These are phyloP conservation scores for Rhinoraja longicauda DNA, from an alignment of 2,797 vertebrate genomes.

Conservation along the genomic window DNA sequence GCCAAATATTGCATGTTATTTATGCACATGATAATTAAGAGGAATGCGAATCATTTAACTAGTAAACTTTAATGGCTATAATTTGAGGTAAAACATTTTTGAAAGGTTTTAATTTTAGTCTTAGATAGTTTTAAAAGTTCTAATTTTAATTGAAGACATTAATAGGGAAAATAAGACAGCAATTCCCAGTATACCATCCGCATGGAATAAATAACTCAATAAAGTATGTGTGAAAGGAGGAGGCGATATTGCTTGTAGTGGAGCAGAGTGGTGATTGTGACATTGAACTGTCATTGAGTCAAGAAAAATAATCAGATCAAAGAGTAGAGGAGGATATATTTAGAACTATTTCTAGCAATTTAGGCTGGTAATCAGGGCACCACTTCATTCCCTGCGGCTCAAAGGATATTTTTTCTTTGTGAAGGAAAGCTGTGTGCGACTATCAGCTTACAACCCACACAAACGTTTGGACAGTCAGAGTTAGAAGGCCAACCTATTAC, in stretches of 20 bases:
- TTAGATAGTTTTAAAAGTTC: neutral
- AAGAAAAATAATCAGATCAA: neutral
- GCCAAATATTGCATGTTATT: neutral
- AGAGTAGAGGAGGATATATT: neutral
- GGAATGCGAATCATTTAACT: neutral
- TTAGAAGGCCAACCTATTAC: neutral
- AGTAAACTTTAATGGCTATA: neutral
- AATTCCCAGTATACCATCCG: neutral
- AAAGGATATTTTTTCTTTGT: neutral
- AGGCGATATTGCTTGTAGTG: neutral
- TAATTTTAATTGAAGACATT: neutral
- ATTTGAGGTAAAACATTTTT: neutral
- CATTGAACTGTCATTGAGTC: neutral
- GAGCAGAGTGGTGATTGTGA: neutral
- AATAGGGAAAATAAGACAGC: neutral
- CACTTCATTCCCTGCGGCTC: neutral
- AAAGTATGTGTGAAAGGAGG: neutral
- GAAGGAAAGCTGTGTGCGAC: neutral
- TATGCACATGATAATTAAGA: neutral
- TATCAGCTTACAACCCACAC: neutral
- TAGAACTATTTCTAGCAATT: neutral
- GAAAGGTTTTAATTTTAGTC: neutral
- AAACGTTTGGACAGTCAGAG: neutral
- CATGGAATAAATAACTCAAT: neutral
- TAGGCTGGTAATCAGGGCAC: neutral